These are phyloP conservation scores for Oncorhynchus mykiss DNA, from an alignment of 2,113 vertebrate genomes.

Conservation along the genomic window DNA sequence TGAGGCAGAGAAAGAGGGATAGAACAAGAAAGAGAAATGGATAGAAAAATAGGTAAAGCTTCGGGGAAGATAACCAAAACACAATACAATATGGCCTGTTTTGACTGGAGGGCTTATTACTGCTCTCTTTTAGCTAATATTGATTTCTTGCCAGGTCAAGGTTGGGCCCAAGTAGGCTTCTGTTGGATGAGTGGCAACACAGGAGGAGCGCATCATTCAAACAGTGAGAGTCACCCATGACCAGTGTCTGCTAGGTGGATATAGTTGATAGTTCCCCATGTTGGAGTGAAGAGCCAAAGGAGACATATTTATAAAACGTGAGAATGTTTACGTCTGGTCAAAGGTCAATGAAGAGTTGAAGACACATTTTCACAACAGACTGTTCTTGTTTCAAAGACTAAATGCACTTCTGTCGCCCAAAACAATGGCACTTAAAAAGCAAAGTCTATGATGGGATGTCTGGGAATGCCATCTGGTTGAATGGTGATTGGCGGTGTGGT, in stretches of 20 bases:
- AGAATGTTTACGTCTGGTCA: background rate
- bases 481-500: conserved; percentile 58
- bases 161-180: conserved; percentile 36
- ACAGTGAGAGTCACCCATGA: too few relatives aligned
- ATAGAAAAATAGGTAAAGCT: conserved; percentile 24
- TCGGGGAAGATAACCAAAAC: conserved; percentile 54
- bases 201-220: too few relatives aligned
- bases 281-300: background rate
- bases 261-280: background rate
- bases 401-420: too few relatives aligned
- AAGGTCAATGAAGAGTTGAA: background rate
- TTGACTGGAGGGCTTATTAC: conserved; percentile 60
- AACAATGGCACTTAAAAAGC: too few relatives aligned
- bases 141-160: conserved; percentile 59
- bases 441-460: too few relatives aligned
- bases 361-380: background rate
- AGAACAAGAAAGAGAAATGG: background rate
- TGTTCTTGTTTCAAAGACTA: background rate
- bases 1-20: background rate
- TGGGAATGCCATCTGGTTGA: too few relatives aligned
- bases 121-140: conserved; percentile 43
- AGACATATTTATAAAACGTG: background rate
- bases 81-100: conserved; percentile 66
- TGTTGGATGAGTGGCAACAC: background rate
- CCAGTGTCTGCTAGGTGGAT: too few relatives aligned